Evolutionary conservation across 2,113 vertebrate genomes (phyloP), one percentile per base, ranked within the genome.

Genomic region (Percina caprodes): DNA sequence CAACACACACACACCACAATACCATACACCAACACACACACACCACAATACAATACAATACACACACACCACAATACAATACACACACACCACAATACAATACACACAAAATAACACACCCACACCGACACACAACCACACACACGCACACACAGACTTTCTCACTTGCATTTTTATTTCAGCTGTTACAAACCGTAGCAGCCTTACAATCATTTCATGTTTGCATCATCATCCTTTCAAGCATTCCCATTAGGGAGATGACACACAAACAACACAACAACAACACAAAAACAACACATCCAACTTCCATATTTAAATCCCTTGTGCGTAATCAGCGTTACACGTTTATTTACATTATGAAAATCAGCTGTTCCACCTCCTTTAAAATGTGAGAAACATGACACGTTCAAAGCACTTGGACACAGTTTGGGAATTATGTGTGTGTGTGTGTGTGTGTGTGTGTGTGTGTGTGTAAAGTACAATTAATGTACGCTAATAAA

Each of bases 101-200:
- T 3, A 30, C 26, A 30, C 2, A 30, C 26, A 30, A 2, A 30
- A 2, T 2, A 2, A 30, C 26, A 30, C 26, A 30, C 2, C 26
- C 26, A 30, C 26, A 30, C 26, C 2, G 2, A 30, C 26, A 30
- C 26, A 30, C 26, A 30, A 30, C n/a, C 30, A 30, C 30, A 30
- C 30, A 30, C 30, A 30, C 30, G 4, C 30, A 30, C 30, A 30
- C n/a, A n/a, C n/a, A n/a, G n/a, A n/a, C n/a, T 75, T 85, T 26
- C 49, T 80, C 66, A 49, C 62, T 91, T 88, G 83, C 55, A 76
- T 85, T 88, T 96, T 97, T 96, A 95, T 94, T 96, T 88, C 33
- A 92, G 95, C 96, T 96, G 96, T 94, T 94, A 93, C 91, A 96
- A 90, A 95, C 95, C 92, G 94, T 92, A 97, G 96, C 96, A 96